Evolutionary conservation across 2,113 vertebrate genomes (phyloP), one percentile per base, ranked within the genome.

Genomic region (Oxyura jamaicensis): DNA sequence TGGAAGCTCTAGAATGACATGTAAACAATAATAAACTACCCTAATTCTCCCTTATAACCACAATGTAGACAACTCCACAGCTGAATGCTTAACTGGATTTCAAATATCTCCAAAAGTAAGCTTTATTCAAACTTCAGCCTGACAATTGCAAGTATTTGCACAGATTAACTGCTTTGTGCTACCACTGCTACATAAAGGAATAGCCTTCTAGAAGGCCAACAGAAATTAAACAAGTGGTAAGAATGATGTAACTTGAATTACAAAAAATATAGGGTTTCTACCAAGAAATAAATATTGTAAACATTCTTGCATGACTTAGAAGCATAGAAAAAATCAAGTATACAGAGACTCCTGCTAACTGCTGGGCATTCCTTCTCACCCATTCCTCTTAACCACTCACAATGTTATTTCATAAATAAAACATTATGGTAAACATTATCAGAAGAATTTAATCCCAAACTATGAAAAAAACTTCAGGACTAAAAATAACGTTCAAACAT

Each of bases 1-100:
- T 33, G 99, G 99, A 94, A 99, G 98, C 85, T 99, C 99, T 99
- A 97, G 48, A 87, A 90, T 68, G 62, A 93, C 23, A 97, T 95
- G 23, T 73, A 84, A 95, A 82, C 22, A 88, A 62, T 33, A 52
- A n/a, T n/a, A 56, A 74, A 46, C 5, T 1, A 5, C 2, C 19
- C 63, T 66, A 28, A 58, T 35, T 28, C 63, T 73, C 16, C 55
- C 26, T 29, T 88, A 59, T 5, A 78, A 73, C 25, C 18, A 15
- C 53, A 21, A 77, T 1, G 4, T 59, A 55, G 13, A n/a, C 15
- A 69, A 80, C n/a, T 73, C 16, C 31, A 66, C 23, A 65, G 53
- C 10, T 29, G 23, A 92, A 89, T 25, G 7, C 19, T 67, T 5
- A 71, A n/a, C 7, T 13, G 16, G 56, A 50, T 74, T 86, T 75